Conservation (phyloP, 2,113 vertebrate genomes). For the Lagopus muta region DNA sequence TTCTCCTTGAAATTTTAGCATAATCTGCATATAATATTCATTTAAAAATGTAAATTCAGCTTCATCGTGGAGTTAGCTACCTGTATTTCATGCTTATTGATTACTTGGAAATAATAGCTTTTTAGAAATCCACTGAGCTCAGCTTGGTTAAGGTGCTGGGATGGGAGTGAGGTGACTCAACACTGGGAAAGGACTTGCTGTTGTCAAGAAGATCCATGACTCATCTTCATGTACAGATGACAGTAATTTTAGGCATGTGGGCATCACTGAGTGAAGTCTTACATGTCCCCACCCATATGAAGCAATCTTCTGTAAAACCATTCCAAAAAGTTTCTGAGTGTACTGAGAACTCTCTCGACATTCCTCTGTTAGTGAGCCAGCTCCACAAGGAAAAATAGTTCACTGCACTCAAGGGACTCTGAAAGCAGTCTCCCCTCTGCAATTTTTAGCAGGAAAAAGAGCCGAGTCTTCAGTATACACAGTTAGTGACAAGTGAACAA, state of each 20-base stretch:
- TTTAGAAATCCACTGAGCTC: conserved; percentile 3
- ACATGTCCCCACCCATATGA: not conserved
- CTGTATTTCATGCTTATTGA: not conserved
- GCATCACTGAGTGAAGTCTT: not conserved
- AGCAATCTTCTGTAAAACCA: conserved; percentile 11
- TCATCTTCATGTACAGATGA: not conserved
- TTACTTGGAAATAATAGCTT: not conserved
- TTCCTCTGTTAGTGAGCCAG: not conserved
- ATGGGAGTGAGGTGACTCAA: not conserved
- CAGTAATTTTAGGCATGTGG: conserved; percentile 19
- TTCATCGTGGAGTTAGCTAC: not conserved
- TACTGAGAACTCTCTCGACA: not conserved
- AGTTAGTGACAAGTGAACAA: not conserved
- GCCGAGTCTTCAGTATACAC: not conserved
- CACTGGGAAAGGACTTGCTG: conserved; percentile 2
- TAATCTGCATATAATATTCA: not conserved
- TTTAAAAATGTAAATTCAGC: not conserved
- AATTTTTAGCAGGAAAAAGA: not conserved
- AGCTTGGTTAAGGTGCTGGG: not conserved
- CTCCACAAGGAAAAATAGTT: not conserved
- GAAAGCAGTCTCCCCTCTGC: not conserved
- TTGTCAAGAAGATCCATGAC: not conserved
- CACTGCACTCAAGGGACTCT: not conserved
- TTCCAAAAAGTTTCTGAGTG: not conserved
- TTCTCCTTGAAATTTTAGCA: not conserved